Conservation (phyloP, 1,140 invertebrate species). For the Tetramorium alpestre region DNA sequence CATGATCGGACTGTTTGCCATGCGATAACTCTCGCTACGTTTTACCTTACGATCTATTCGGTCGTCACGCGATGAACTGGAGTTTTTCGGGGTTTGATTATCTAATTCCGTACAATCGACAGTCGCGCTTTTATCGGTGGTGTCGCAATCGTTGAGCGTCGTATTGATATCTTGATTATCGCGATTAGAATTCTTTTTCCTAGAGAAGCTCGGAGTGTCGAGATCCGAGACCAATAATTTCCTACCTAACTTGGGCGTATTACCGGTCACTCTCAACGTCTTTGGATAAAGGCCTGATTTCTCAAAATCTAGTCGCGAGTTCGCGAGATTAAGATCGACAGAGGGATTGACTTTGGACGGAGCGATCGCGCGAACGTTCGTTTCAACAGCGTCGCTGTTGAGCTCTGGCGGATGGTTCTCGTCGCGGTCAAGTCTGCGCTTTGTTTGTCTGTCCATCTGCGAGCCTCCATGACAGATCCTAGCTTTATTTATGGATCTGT, state of each 20-base stretch:
- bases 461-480: slow-evolving; percentile 1
- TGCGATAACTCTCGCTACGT: slow-evolving; percentile 94
- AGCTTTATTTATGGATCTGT: background rate
- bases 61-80: slow-evolving; percentile 32
- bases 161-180: background rate
- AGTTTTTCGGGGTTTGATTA: slow-evolving; percentile 35
- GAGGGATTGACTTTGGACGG: background rate
- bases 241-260: slow-evolving; percentile 80
- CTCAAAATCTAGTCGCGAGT: slow-evolving; percentile 55
- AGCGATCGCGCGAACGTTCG: background rate
- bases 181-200: slow-evolving; percentile 14
- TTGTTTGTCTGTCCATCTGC: slow-evolving; percentile 8
- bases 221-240: slow-evolving; percentile 79
- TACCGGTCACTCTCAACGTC: slow-evolving; percentile 72
- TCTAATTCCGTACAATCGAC: slow-evolving; percentile 29
- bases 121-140: background rate
- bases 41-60: slow-evolving; percentile 87
- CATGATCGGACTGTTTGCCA: slow-evolving; percentile 91
- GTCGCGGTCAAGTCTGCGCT: slow-evolving; percentile 11
- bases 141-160: background rate
- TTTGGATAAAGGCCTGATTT: slow-evolving; percentile 70
- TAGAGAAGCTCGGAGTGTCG: slow-evolving; percentile 72
- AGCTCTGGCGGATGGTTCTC: slow-evolving; percentile 57
- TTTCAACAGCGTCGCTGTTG: background rate
- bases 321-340: background rate